Base-by-base conservation (phyloP, 2,797 vertebrate genomes). In the Setipinna tenuifilis region DNA sequence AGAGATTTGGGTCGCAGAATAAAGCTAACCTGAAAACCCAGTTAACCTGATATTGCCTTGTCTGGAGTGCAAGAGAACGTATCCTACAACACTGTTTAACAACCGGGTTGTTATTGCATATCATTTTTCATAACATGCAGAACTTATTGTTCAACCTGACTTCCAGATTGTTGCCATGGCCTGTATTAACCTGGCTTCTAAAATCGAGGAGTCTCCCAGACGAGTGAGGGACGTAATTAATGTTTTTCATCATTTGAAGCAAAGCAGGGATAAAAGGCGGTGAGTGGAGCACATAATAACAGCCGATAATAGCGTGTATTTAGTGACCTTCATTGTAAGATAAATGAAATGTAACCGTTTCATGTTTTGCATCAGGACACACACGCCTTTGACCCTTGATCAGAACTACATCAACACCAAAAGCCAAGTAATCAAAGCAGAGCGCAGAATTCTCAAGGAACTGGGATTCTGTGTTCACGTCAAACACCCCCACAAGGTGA, bases 321-420 rank as follows among this genome's bases (percentile, higher is more conserved):
- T 46, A 10, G 9, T 83, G 35, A 23, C 0, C 44, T 48, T 12
- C 6, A 46, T 3, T 44, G 5, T 84, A 31, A 84, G 17, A 44
- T 21, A 12, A 6, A 78, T 19, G 17, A 17, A 65, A 65, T 9
- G 0, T 23, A 11, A 35, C 23, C 83, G 84, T 83, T 86, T 58
- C 83, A 28, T 71, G 91, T 92, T 90, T 90, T 87, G 25, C 71
- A 81, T 48, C 46, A 87, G 88, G 71, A 58, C 68, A 81, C 83
- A 68, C 82, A 95, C 93, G 92, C 96, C 96, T 87, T 92, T 97
- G 94, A 94, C 96, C 91, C 96, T 97, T 95, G 96, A 97, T 96
- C 96, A 97, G 94, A 96, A 96, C 94, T 97, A 97, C 96, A 97
- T 97, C 94, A 97, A 97, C 94, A 97, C 96, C 95, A 97, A 97